Percentiles rank a stretch among this genome's conserved stretches.
Evolutionary conservation across 2,113 vertebrate species (phyloP).

Genomic region (Poicephalus meyeri): DNA sequence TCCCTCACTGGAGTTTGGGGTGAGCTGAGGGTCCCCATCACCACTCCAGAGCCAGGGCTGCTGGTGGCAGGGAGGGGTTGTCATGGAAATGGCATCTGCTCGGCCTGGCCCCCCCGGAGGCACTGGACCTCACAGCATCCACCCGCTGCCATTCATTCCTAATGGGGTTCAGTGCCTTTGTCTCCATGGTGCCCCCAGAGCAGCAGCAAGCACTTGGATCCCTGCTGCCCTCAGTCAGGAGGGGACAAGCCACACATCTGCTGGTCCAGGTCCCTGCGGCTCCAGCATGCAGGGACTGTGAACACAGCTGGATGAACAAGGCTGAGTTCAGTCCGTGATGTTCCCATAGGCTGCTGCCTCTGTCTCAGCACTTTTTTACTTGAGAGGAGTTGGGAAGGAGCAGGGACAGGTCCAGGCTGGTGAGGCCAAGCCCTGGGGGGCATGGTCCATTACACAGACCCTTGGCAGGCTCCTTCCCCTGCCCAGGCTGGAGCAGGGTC

Average conservation of each 20-base stretch:
- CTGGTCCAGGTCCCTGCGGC: background rate
- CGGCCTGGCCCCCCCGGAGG: constrained; percentile 23
- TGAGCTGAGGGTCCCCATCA: rapidly evolving
- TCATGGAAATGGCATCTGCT: constrained; percentile 67
- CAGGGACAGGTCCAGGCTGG: background rate
- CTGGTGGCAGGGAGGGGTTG: constrained; percentile 6
- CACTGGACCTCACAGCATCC: background rate
- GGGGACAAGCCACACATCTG: background rate
- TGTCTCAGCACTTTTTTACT: background rate
- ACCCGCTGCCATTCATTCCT: background rate
- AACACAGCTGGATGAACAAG: background rate
- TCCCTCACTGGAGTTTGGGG: background rate
- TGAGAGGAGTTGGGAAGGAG: background rate
- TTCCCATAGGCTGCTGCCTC: background rate
- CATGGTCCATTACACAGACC: background rate
- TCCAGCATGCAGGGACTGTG: background rate
- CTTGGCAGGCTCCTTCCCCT: background rate
- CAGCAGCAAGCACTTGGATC: background rate
- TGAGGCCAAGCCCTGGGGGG: background rate
- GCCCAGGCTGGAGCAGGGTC: background rate
- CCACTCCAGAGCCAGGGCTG: background rate
- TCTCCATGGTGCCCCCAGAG: background rate
- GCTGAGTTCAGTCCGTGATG: background rate
- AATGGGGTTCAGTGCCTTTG: constrained; percentile 32
- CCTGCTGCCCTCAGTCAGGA: rapidly evolving